Conservation (phyloP, 2,888 invertebrate species). For the Ditylenchus weischeri region DNA sequence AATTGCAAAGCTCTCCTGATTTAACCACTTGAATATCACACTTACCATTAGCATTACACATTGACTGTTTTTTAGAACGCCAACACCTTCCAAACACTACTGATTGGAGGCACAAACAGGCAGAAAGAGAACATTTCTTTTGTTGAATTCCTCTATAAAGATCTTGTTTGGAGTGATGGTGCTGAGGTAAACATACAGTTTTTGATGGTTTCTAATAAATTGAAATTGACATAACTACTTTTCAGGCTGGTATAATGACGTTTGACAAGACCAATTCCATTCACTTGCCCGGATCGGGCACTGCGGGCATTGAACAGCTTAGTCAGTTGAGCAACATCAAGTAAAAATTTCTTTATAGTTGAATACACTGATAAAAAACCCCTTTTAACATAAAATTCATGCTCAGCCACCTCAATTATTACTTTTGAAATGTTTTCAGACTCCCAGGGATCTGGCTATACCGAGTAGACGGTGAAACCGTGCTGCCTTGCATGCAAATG, state of each 20-base stretch:
- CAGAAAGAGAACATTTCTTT: constrained; percentile 42
- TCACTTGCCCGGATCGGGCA: constrained; percentile 55
- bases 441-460: constrained; percentile 54
- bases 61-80: constrained; percentile 27
- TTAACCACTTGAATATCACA: no score
- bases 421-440: constrained; percentile 12
- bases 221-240: not conserved
- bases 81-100: constrained; percentile 56
- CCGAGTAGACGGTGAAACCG: constrained; percentile 43
- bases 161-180: constrained; percentile 49
- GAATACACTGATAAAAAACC: not conserved
- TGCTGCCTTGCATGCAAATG: constrained; percentile 46
- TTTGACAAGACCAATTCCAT: constrained; percentile 46
- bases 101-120: constrained; percentile 48
- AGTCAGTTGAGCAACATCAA: constrained; percentile 51
- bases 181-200: constrained; percentile 45
- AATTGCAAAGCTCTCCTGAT: no score
- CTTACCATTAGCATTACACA: not conserved
- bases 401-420: not conserved
- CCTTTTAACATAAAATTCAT: not conserved
- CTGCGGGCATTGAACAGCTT: constrained; percentile 51
- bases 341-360: constrained; percentile 13
- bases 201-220: not conserved
- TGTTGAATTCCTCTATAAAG: constrained; percentile 51
- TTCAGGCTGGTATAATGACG: constrained; percentile 52